Evolutionary conservation across 2,113 vertebrate genomes (phyloP), one percentile per base, ranked within the genome.

Genomic region (Sterna hirundo): DNA sequence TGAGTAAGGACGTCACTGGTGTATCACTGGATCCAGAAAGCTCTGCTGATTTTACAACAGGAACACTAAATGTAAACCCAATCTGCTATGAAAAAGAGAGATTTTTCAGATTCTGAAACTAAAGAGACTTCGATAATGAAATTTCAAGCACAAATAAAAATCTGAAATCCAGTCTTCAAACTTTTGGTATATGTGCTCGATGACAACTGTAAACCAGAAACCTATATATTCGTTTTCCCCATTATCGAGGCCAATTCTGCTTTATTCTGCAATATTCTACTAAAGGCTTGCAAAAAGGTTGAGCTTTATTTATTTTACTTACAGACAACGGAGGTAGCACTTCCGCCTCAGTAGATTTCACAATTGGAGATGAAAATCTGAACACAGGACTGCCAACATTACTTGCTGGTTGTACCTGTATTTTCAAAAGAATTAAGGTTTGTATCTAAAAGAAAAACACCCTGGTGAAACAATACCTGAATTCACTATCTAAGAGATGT

Each of bases 291-390:
- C 61, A 15, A 69, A 70, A 74, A 77, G 1, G 2, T 6, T n/a
- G 34, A 34, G 38, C 23, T 76, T 52, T 30, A 44, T 26, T 68
- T 60, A 55, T 83, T 78, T 75, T 97, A 99, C 99, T 99, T 98
- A 99, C 99, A 97, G 99, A 98, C 46, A 98, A 97, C 1, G 99
- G 98, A 97, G 98, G 98, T 94, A 98, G 98, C 69, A 98, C 98
- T 96, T 98, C 99, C 79, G 98, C 97, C 98, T 99, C 98, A 70
- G 99, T 99, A 85, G 99, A 99, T 96, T 99, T 99, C 97, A 99
- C 99, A 96, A 99, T 99, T 49, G 99, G 99, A 96, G 99, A 99
- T 95, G 99, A 99, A 98, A 99, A 99, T 78, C 98, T 99, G 96
- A 99, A 99, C 18, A 98, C 96, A 54, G 98, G 98, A 95, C 98